phyloP scores from a whole-genome alignment of 1,140 invertebrate genomes.

The Dreissena rostriformis region DNA sequence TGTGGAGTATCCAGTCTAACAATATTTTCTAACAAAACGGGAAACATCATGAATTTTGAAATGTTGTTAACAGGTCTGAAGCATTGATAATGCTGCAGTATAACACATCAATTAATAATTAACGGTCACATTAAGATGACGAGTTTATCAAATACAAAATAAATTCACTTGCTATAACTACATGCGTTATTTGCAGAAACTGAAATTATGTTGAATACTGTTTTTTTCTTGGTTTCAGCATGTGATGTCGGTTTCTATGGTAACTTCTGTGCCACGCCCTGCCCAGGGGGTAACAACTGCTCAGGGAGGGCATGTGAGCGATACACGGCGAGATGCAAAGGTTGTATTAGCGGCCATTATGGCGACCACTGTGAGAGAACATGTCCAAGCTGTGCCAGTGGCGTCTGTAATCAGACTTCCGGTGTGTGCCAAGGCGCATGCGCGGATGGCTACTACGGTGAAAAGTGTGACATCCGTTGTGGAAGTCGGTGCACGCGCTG shows the following conservation, averaged over 20 bases:
- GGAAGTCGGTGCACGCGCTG: slow-evolving; percentile 27
- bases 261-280: slow-evolving; percentile 14
- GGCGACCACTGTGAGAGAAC: slow-evolving; percentile 28
- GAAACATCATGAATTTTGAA: too few species aligned
- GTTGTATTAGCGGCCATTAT: slow-evolving; percentile 11
- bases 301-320: slow-evolving; percentile 29
- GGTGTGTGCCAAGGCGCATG: slow-evolving; percentile 27
- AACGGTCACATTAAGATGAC: too few species aligned
- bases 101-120: too few species aligned
- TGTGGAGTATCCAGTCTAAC: too few species aligned
- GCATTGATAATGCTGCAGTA: too few species aligned
- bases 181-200: too few species aligned
- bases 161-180: too few species aligned
- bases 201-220: too few species aligned
- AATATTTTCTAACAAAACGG: too few species aligned
- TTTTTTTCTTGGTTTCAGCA: slow-evolving; percentile 4
- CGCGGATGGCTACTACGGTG: slow-evolving; percentile 17
- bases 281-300: slow-evolving; percentile 19
- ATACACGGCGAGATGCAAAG: slow-evolving; percentile 16
- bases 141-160: too few species aligned
- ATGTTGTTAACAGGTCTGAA: too few species aligned
- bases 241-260: slow-evolving; percentile 35
- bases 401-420: slow-evolving; percentile 20
- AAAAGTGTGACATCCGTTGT: slow-evolving; percentile 23
- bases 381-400: slow-evolving; percentile 34